Conservation (phyloP, 2,888 invertebrate genomes). For the Agonum fuliginosum region DNA sequence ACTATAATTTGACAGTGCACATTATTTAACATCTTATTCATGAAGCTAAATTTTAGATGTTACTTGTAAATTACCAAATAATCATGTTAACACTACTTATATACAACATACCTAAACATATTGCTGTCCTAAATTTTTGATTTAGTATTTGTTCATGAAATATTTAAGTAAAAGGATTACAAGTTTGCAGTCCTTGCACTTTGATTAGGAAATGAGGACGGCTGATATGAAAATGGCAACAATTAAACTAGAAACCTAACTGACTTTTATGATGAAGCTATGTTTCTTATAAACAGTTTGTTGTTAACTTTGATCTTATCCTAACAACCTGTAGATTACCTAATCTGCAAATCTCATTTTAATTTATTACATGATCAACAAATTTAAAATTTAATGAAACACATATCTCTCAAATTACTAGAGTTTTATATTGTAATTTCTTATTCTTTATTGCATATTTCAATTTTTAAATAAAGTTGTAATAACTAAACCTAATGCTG, state of each 20-base stretch:
- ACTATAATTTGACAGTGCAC: constrained; percentile 20
- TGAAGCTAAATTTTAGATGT: neutral
- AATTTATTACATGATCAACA: constrained; percentile 17
- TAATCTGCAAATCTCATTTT: constrained; percentile 28
- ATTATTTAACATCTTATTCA: constrained; percentile 25
- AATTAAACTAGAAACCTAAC: constrained; percentile 17
- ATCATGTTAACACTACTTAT: neutral
- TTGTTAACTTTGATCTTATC: constrained; percentile 27
- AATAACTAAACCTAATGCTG: no score
- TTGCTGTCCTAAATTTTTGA: constrained; percentile 5
- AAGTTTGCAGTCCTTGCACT: constrained; percentile 12
- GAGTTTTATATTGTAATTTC: no score
- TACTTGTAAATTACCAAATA: neutral
- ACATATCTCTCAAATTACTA: no score
- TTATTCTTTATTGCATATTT: no score
- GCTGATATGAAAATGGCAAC: constrained; percentile 32
- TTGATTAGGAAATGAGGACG: constrained; percentile 38
- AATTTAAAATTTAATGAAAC: neutral
- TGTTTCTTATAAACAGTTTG: constrained; percentile 9
- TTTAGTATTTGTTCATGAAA: constrained; percentile 12
- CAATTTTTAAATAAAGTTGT: no score
- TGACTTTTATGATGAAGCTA: constrained; percentile 29
- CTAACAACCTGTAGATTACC: constrained; percentile 24
- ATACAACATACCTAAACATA: neutral
- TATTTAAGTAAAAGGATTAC: constrained; percentile 35